Evolutionary conservation across 2,888 invertebrate genomes (phyloP), one percentile per base, ranked within the genome.

Genomic region (Bruchidius siliquastri): DNA sequence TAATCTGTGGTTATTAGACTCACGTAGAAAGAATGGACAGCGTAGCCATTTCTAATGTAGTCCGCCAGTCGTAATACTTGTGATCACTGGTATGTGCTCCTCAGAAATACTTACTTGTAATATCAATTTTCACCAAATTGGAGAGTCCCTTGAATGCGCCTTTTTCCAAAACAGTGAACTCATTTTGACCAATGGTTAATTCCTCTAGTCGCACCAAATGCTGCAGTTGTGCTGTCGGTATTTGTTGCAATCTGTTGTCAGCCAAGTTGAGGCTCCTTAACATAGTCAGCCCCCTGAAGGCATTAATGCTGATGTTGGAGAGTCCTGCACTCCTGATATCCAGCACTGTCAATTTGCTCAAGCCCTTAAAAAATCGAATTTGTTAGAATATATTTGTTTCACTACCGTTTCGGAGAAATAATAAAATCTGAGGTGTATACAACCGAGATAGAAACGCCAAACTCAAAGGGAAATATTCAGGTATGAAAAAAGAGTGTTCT

Each of bases 261-360:
- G 92, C 92, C 22, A 96, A 88, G 84, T 93, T 93, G 32, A 96
- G 88, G 80, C 89, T 92, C 76, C 95, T 90, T 68, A 96, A 87
- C n/a, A 92, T 92, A 75, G 90, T 91, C 73, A 95, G 88, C 70
- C 95, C 95, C 76, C 91, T 89, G 81, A 96, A 93, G 21, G 95
- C 93, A 74, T 91, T 89, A 21, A 91, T 90, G 78, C 93, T 93
- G 77, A 96, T 92, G 82, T 94, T 94, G 74, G 91, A 91, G 77
- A 96, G 89, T 21, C 93, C 94, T 26, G 95, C 95, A 79, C 94
- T 94, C 80, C 92, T 92, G 77, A 96, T 88, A 85, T 96, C 95
- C 80, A 96, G 86, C 20, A 92, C 92, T 0, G 93, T 90, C 22
- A 96, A 87, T 75, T 92, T 91, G 78, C 91, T 92, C 13, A 96